Percentiles rank a stretch among this genome's conserved stretches.
Conservation (phyloP, 2,797 vertebrate species). For the Xyrichtys novacula region DNA sequence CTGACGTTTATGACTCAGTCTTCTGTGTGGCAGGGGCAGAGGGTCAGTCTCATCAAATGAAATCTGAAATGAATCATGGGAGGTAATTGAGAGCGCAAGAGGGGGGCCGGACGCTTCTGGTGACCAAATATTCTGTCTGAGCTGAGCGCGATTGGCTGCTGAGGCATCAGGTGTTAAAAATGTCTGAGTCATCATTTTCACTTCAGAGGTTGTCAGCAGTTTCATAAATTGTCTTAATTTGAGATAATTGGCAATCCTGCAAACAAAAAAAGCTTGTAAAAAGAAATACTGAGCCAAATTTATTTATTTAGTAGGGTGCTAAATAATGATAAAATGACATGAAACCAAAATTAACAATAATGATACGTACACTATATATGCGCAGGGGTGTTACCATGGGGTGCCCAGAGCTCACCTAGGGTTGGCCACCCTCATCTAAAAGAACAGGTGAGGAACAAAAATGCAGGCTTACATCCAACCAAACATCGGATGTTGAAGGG, state of each 20-base stretch:
- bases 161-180: constrained; percentile 9
- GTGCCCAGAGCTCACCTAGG: too few relatives aligned
- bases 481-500: too few relatives aligned
- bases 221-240: background rate
- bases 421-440: too few relatives aligned
- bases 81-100: constrained; percentile 54
- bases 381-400: too few relatives aligned
- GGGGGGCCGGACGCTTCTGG: constrained; percentile 21
- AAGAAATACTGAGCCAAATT: background rate
- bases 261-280: background rate
- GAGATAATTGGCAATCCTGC: background rate
- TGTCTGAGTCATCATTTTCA: background rate
- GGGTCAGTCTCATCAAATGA: constrained; percentile 71
- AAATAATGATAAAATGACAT: too few relatives aligned
- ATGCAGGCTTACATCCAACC: too few relatives aligned
- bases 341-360: too few relatives aligned
- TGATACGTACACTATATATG: too few relatives aligned
- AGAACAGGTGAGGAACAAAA: too few relatives aligned
- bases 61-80: constrained; percentile 66
- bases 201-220: background rate
- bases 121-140: constrained; percentile 28
- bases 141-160: constrained; percentile 14
- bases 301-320: too few relatives aligned
- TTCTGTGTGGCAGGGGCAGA: constrained; percentile 44
- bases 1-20: constrained; percentile 57